Evolutionary conservation across 2,888 invertebrate species (phyloP).

Genomic region (Acanthoscelides obtectus): DNA sequence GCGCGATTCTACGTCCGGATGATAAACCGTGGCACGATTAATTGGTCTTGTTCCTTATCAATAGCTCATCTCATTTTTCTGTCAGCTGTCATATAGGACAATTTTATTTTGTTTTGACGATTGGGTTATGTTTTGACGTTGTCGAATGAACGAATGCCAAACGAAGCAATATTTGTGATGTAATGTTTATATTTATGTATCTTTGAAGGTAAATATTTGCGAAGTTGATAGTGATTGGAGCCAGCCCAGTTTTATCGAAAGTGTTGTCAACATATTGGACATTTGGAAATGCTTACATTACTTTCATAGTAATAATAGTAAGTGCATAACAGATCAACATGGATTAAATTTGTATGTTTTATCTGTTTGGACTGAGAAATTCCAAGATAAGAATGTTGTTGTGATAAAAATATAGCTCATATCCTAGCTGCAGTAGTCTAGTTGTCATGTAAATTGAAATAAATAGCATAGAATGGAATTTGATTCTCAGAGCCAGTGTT

Average conservation of each 20-base stretch:
- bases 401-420: not conserved
- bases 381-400: not conserved
- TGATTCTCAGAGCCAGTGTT: constrained; percentile 38
- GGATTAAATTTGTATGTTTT: not conserved
- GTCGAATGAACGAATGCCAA: not conserved
- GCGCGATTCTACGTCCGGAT: no score
- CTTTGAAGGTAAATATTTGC: not conserved
- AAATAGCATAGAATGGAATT: constrained; percentile 31
- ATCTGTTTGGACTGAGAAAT: not conserved
- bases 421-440: not conserved
- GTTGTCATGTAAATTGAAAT: not conserved
- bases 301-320: not conserved
- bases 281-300: not conserved
- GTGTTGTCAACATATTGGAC: not conserved
- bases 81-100: no score
- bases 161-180: not conserved
- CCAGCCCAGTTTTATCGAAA: not conserved
- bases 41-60: no score
- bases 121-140: not conserved
- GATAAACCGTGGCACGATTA: no score
- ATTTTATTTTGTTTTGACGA: not conserved
- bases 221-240: not conserved
- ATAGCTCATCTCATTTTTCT: no score
- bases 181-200: not conserved
- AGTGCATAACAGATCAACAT: not conserved